Evolutionary conservation across 2,888 invertebrate genomes (phyloP).

Genomic region (Stenodera caucasica): DNA sequence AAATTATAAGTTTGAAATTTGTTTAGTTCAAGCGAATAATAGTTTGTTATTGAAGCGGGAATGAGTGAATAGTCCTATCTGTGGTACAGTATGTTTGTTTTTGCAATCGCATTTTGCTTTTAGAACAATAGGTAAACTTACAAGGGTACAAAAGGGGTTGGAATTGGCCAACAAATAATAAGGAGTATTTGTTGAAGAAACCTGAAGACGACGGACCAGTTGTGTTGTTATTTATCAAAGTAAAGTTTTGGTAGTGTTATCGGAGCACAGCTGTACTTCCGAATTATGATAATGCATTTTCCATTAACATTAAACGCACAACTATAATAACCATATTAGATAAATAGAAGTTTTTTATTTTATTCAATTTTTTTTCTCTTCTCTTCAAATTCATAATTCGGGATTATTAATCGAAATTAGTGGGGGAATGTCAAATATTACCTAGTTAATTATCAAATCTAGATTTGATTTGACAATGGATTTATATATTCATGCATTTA

Average conservation of each 20-base stretch:
- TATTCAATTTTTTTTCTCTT: no score
- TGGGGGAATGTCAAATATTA: slow-evolving; percentile 11
- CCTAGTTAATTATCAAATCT: slow-evolving; percentile 11
- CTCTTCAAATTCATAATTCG: no score
- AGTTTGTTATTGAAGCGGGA: slow-evolving; percentile 11
- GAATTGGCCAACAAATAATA: slow-evolving; percentile 30
- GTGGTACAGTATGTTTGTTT: slow-evolving; percentile 20
- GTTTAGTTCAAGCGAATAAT: slow-evolving; percentile 13
- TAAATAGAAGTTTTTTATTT: no score
- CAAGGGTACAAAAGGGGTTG: slow-evolving; percentile 17
- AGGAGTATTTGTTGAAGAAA: slow-evolving; percentile 28
- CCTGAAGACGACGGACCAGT: slow-evolving; percentile 27
- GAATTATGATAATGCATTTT: slow-evolving; percentile 36
- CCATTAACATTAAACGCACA: slow-evolving; percentile 36
- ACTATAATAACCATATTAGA: slow-evolving; percentile 15
- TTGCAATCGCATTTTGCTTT: slow-evolving; percentile 23
- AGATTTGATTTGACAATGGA: slow-evolving; percentile 29
- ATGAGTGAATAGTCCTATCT: slow-evolving; percentile 15
- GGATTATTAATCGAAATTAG: no score
- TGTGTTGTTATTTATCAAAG: slow-evolving; percentile 28
- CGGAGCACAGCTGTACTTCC: slow-evolving; percentile 31
- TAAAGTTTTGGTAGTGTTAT: slow-evolving; percentile 25
- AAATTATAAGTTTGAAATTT: no score
- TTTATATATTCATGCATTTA: slow-evolving; percentile 36
- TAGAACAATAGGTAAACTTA: slow-evolving; percentile 25